phyloP scores from a whole-genome alignment of 2,797 vertebrate species.

The Octomys mimax region DNA sequence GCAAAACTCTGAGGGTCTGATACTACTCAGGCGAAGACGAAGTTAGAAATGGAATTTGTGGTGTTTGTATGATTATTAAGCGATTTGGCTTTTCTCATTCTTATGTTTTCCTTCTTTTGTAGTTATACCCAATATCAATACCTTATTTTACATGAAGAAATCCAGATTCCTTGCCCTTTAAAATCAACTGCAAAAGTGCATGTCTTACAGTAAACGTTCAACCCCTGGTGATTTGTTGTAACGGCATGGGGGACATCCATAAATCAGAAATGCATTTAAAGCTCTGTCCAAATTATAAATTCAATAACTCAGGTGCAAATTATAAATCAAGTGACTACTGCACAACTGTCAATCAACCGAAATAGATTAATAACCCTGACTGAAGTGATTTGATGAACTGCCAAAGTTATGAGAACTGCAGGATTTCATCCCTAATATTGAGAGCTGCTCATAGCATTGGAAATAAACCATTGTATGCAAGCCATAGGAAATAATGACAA shows the following conservation, averaged over 20 bases:
- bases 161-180: constrained; percentile 72
- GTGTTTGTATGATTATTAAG: neutral
- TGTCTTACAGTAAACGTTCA: constrained; percentile 74
- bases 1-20: neutral
- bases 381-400: neutral
- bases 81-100: neutral
- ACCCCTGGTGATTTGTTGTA: constrained; percentile 67
- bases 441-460: neutral
- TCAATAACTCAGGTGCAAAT: constrained; percentile 53
- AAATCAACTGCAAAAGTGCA: constrained; percentile 31
- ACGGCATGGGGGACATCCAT: constrained; percentile 66
- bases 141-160: constrained; percentile 53
- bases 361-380: constrained; percentile 66
- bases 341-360: constrained; percentile 65
- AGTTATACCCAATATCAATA: neutral
- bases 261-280: constrained; percentile 82
- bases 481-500: too few relatives aligned
- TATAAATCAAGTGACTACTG: constrained; percentile 58
- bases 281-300: constrained; percentile 73
- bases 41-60: neutral
- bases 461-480: neutral
- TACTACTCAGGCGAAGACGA: neutral
- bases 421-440: constrained; percentile 20
- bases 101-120: neutral
- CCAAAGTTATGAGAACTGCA: constrained; percentile 14